Percentiles rank a stretch among this genome's conserved stretches.
Conservation (phyloP, 1,140 invertebrate genomes). For the Bombus confusus region DNA sequence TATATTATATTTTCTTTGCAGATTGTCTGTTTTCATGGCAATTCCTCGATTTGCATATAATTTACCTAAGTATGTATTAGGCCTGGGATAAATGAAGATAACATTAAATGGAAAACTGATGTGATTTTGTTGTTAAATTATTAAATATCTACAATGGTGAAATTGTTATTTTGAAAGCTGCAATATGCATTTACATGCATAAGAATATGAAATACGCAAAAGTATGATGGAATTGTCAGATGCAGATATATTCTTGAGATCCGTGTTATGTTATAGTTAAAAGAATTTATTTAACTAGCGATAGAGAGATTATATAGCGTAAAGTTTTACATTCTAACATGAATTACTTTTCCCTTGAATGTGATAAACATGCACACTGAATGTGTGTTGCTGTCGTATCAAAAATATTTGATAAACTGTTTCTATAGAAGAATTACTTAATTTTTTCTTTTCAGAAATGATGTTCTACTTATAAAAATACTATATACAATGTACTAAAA, state of each 20-base stretch:
- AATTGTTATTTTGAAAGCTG: not conserved
- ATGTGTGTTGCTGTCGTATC: not conserved
- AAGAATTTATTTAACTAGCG: not conserved
- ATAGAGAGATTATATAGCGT: not conserved
- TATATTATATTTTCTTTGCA: conserved; percentile 78
- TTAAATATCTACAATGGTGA: not conserved
- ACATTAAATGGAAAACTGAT: not conserved
- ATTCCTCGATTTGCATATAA: conserved; percentile 89
- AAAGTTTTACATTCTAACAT: not conserved
- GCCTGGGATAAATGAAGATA: conserved; percentile 83
- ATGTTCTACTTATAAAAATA: not conserved
- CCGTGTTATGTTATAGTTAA: not conserved
- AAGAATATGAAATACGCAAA: not conserved
- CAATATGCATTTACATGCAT: not conserved
- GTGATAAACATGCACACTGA: not conserved
- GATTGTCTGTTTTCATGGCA: conserved; percentile 89
- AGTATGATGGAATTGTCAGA: not conserved
- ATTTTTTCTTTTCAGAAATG: not conserved
- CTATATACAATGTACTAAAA: too few species aligned
- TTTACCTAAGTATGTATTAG: conserved; percentile 90
- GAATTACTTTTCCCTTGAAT: not conserved
- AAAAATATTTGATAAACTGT: not conserved
- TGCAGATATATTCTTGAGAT: not conserved
- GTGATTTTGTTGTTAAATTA: conserved; percentile 27
- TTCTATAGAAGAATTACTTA: not conserved